Percentiles rank a stretch among this genome's conserved stretches.
These are phyloP conservation scores for Myocastor coypus DNA, from an alignment of 2,113 vertebrate genomes.

Conservation along the genomic window DNA sequence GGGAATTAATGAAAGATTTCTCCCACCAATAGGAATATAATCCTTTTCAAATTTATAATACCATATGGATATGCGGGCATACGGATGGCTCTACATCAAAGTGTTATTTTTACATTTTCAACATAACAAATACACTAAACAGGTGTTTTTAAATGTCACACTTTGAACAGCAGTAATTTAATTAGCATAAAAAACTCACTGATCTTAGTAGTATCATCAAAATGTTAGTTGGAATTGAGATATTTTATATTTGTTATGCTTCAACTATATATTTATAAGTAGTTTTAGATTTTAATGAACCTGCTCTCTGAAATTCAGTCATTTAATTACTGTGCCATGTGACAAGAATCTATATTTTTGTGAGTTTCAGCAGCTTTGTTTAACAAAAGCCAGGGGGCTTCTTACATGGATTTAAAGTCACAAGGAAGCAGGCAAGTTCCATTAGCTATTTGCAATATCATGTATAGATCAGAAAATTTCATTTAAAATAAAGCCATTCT, in stretches of 20 bases:
- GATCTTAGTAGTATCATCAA: conserved; percentile 48
- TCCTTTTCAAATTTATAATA: conserved; percentile 45
- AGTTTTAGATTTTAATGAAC: background rate
- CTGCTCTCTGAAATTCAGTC: background rate
- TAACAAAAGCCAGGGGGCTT: background rate
- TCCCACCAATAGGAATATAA: conserved; percentile 4
- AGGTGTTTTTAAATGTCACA: conserved; percentile 73
- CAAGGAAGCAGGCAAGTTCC: background rate
- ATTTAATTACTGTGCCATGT: background rate
- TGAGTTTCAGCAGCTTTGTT: background rate
- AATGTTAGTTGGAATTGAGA: conserved; percentile 33
- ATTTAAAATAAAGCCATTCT: background rate
- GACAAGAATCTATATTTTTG: background rate
- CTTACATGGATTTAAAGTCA: no score
- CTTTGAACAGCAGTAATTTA: conserved; percentile 70
- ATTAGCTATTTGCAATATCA: no score
- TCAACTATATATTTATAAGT: background rate
- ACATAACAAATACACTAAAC: conserved; percentile 71
- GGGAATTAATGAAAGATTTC: conserved; percentile 36
- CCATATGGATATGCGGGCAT: conserved; percentile 47
- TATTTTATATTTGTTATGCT: background rate
- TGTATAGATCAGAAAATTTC: background rate
- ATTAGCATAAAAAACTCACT: conserved; percentile 74
- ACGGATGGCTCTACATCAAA: conserved; percentile 31
- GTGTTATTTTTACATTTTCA: conserved; percentile 76